Base-by-base conservation (phyloP, 2,888 invertebrate genomes). In the Thereva nobilitata region DNA sequence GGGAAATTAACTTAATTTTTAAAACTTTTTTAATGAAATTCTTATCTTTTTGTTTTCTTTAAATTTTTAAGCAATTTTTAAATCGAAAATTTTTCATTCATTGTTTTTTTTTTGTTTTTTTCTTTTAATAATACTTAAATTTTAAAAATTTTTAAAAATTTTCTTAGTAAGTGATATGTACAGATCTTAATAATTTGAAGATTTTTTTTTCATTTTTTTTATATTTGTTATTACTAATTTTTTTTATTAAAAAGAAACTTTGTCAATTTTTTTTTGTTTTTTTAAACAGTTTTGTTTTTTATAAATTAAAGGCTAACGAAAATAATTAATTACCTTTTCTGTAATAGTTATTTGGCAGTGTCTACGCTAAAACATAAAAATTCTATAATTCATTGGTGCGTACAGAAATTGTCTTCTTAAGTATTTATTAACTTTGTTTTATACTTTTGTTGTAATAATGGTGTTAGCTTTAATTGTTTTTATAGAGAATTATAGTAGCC, bases 41-140 rank as follows among this genome's bases (percentile, higher is more conserved):
- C 45, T 42, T 64, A 64, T 8, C 35, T n/a, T n/a, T n/a, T n/a
- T n/a, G 1, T 23, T 23, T 23, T 23, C 23, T 23, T 23, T 23
- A 12, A 8, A 55, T 45, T 55, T 55, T 9, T 47, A 49, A 65
- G 49, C 41, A 49, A 65, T 38, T 37, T 38, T 35, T 53, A 55
- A 47, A 40, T 41, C 23, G 49, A 54, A 65, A 44, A 55, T 34
- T 44, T 40, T 55, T 49, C n/a, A 9, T 44, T 34, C n/a, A 9
- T 49, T 49, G 12, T 49, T 49, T 40, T 47, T 44, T 61, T 61
- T 50, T 1, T 50, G 5, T 23, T 61, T 9, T 61, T 41, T 61
- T n/a, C 41, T 50, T 61, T 61, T 50, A 50, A 8, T 61, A n/a
- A 50, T 23, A 50, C 34, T 49, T 61, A 65, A 65, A 65, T 55